A percentile compares a stretch with the other conserved stretches of the same genome.
Conservation (phyloP, 2,888 invertebrate species). For the Drosophila pullipes region DNA sequence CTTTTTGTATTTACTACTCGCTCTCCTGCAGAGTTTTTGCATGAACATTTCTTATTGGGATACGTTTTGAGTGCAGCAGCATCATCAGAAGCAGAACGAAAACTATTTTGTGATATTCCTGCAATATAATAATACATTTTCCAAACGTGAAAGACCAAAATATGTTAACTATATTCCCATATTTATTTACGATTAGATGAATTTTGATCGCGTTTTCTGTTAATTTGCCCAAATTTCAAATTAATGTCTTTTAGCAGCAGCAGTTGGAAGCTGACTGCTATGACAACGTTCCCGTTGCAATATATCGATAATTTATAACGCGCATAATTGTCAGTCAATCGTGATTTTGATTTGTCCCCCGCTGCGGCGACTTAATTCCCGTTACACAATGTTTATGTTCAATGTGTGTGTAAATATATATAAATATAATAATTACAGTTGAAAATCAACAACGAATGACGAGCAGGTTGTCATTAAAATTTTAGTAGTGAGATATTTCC, state of each 20-base stretch:
- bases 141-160: not conserved
- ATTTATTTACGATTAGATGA: not conserved
- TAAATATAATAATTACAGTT: not conserved
- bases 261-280: constrained; percentile 43
- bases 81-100: constrained; percentile 4
- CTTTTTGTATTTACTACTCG: constrained; percentile 25
- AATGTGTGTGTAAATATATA: not conserved
- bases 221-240: constrained; percentile 5
- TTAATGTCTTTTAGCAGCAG: constrained; percentile 22
- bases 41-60: constrained; percentile 38
- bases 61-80: not conserved
- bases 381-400: constrained; percentile 25
- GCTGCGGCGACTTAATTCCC: constrained; percentile 17
- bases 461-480: not conserved
- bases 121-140: not conserved
- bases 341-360: constrained; percentile 28
- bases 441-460: not conserved
- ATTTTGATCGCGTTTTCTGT: not conserved
- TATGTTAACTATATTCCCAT: not conserved
- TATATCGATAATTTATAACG: constrained; percentile 51
- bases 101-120: constrained; percentile 4
- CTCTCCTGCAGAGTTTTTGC: constrained; percentile 66
- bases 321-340: not conserved
- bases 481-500: not conserved
- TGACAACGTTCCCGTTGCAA: not conserved